Conservation (phyloP, 2,888 invertebrate genomes). For the Archaeoteleia sp. region DNA sequence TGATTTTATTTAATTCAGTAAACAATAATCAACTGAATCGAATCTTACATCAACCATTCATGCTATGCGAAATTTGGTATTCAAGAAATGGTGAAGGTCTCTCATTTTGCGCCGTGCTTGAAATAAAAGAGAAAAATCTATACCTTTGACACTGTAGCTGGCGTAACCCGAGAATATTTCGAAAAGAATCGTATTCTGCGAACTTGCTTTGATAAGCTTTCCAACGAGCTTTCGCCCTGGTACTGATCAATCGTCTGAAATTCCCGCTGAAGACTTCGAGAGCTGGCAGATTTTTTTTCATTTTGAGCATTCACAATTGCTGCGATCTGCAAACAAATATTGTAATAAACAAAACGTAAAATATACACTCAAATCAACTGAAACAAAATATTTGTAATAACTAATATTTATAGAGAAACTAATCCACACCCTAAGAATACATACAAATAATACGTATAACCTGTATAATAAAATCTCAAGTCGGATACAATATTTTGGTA, state of each 20-base stretch:
- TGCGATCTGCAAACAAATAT: constrained; percentile 61
- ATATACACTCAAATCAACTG: no score
- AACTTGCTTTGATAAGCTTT: constrained; percentile 42
- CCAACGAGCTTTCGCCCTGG: constrained; percentile 4
- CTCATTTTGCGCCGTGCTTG: no score
- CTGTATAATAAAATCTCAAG: no score
- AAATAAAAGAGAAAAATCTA: not conserved
- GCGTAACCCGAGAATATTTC: constrained; percentile 10
- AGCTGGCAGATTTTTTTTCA: constrained; percentile 24
- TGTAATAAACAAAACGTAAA: no score
- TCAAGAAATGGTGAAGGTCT: not conserved
- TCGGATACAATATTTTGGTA: no score
- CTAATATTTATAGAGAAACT: no score
- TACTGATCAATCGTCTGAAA: constrained; percentile 33
- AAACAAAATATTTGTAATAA: no score
- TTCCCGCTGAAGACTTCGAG: constrained; percentile 34
- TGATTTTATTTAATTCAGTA: no score
- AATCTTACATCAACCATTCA: no score
- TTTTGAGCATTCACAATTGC: constrained; percentile 68
- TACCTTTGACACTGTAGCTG: constrained; percentile 37
- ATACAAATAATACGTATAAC: no score
- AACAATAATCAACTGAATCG: no score
- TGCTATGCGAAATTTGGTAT: constrained; percentile 1
- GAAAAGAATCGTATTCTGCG: constrained; percentile 20
- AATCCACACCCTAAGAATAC: no score